Percentiles rank a stretch among this genome's conserved stretches.
phyloP scores from a whole-genome alignment of 2,888 invertebrate genomes.

The Macrosoma leucophasiata region DNA sequence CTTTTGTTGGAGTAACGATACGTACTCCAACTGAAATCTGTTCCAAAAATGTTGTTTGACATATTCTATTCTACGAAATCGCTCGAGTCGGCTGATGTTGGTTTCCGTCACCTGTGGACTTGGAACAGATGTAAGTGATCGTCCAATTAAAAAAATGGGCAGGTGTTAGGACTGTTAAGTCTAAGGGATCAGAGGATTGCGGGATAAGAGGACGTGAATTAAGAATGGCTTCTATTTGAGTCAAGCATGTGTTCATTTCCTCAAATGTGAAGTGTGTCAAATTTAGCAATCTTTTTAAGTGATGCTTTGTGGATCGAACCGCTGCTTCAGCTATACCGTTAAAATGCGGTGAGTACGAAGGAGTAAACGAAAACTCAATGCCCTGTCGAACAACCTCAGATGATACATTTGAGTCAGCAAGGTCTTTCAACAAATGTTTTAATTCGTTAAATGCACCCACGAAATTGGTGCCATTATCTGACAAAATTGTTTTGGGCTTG shows the following conservation, averaged over 20 bases:
- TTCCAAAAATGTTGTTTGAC: no score
- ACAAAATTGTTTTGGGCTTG: conserved; percentile 6
- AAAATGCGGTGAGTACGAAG: conserved; percentile 10
- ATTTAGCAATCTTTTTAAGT: conserved; percentile 10
- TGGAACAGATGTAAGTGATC: no score
- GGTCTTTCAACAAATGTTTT: background rate
- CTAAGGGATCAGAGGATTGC: conserved; percentile 15
- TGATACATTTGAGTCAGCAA: background rate
- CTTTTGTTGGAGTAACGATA: no score
- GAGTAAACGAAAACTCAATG: conserved; percentile 11
- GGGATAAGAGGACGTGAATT: conserved; percentile 16
- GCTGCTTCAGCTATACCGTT: conserved; percentile 19
- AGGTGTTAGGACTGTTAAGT: conserved; percentile 16
- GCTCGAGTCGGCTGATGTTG: no score
- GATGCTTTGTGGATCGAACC: conserved; percentile 17
- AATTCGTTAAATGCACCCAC: conserved; percentile 14
- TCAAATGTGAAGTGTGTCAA: conserved; percentile 14
- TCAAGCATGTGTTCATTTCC: conserved; percentile 18
- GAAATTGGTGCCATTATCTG: conserved; percentile 22
- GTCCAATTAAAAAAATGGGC: conserved; percentile 21
- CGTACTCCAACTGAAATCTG: no score
- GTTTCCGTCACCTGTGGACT: no score
- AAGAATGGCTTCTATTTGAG: conserved; percentile 11
- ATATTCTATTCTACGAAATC: no score
- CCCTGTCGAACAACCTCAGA: background rate